phyloP scores from a whole-genome alignment of 2,113 vertebrate genomes.

The Malurus elegans region DNA sequence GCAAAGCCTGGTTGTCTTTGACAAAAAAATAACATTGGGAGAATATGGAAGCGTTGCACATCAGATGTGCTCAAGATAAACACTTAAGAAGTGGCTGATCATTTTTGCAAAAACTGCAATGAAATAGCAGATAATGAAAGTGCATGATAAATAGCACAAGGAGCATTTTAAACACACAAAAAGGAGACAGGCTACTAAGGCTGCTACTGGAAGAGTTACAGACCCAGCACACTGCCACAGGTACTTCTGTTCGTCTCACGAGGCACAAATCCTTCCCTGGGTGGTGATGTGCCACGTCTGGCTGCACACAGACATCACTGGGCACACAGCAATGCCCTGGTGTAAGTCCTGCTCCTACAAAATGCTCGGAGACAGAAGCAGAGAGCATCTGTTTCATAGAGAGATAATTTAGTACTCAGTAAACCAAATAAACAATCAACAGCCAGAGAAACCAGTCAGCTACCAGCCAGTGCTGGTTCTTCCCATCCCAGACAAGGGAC shows the following conservation, averaged over 20 bases:
- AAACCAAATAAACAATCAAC: background rate
- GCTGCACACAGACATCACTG: background rate
- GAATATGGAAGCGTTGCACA: background rate
- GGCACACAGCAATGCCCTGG: background rate
- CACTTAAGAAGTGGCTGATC: fast-evolving
- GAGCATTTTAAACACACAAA: background rate
- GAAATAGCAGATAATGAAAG: background rate
- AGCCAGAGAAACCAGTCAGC: background rate
- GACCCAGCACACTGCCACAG: background rate
- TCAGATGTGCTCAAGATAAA: background rate
- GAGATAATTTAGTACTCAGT: background rate
- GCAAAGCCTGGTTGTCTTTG: background rate
- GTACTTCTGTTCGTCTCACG: fast-evolving
- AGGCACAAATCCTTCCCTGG: background rate
- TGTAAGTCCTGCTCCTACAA: background rate
- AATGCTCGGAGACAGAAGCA: background rate
- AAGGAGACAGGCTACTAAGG: background rate
- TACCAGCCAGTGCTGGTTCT: background rate
- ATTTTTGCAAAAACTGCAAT: background rate
- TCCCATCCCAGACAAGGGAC: background rate
- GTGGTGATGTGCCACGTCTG: background rate
- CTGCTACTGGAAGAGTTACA: background rate
- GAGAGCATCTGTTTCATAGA: background rate
- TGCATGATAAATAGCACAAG: background rate
- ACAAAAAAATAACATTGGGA: background rate